These are phyloP conservation scores for Oreochromis tanganicae DNA, from an alignment of 2,113 vertebrate species.

Conservation along the genomic window DNA sequence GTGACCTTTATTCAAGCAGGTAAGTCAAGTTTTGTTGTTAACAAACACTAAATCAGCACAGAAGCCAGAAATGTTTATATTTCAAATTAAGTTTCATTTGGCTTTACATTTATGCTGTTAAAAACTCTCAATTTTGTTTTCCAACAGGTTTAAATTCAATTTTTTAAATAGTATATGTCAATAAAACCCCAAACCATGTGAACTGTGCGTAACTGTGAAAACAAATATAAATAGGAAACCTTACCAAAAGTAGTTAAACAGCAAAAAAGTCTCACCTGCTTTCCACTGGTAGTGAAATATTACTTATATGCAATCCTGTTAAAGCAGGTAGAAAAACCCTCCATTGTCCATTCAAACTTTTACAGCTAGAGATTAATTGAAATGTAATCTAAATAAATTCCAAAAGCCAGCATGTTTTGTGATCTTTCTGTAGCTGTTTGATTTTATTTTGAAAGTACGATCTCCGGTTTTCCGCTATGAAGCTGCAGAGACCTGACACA, in stretches of 20 bases:
- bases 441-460: constrained; percentile 34
- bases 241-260: background rate
- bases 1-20: background rate
- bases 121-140: background rate
- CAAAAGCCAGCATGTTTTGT: background rate
- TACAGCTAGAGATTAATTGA: background rate
- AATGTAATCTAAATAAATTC: background rate
- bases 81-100: background rate
- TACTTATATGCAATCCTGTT: background rate
- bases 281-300: background rate
- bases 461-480: background rate
- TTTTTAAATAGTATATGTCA: background rate
- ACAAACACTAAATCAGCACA: background rate
- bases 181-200: background rate
- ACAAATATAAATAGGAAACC: accelerated
- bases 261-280: background rate
- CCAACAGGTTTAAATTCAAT: background rate
- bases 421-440: background rate
- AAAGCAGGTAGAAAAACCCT: background rate
- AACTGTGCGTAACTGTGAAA: background rate
- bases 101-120: accelerated
- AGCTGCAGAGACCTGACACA: background rate
- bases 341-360: background rate
- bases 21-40: background rate
- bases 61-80: background rate